phyloP scores from a whole-genome alignment of 1,140 invertebrate species.

The Cylas formicarius region DNA sequence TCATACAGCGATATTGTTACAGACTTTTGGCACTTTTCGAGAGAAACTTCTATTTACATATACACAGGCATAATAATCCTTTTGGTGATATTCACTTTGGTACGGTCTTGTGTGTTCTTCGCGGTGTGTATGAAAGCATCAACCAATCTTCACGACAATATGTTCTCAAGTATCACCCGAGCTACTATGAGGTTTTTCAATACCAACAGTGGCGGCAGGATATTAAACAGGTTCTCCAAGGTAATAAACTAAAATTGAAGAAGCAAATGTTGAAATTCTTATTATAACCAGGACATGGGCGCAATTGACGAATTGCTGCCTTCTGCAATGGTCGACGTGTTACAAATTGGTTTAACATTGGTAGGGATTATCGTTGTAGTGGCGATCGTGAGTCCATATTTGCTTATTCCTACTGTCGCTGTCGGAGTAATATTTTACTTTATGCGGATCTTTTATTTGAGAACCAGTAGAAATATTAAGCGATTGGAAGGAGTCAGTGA shows the following conservation, averaged over 20 bases:
- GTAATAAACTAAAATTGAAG: too few species aligned
- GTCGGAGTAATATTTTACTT: conserved; percentile 66
- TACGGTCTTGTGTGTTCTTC: conserved; percentile 45
- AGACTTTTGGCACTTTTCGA: conserved; percentile 33
- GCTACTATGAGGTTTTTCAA: conserved; percentile 80
- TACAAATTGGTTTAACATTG: conserved; percentile 64
- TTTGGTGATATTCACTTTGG: conserved; percentile 35
- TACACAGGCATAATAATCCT: conserved; percentile 31
- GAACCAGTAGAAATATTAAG: conserved; percentile 59
- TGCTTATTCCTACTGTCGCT: conserved; percentile 62
- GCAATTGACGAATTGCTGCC: conserved; percentile 81
- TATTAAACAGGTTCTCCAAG: conserved; percentile 50
- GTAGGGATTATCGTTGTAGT: conserved; percentile 70
- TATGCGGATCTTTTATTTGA: conserved; percentile 47
- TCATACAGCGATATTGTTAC: conserved; percentile 5
- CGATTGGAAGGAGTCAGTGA: conserved; percentile 52
- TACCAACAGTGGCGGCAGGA: conserved; percentile 65
- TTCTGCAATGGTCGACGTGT: conserved; percentile 43
- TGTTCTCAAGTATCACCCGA: conserved; percentile 68
- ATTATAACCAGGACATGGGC: conserved; percentile 82
- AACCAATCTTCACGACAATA: conserved; percentile 58
- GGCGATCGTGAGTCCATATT: conserved; percentile 64
- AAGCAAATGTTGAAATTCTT: too few species aligned
- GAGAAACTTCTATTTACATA: conserved; percentile 35
- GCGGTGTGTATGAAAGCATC: conserved; percentile 59